A percentile compares a stretch with the other conserved stretches of the same genome.
Conservation (phyloP, 2,888 invertebrate species). For the Shargacucullia verbasci region DNA sequence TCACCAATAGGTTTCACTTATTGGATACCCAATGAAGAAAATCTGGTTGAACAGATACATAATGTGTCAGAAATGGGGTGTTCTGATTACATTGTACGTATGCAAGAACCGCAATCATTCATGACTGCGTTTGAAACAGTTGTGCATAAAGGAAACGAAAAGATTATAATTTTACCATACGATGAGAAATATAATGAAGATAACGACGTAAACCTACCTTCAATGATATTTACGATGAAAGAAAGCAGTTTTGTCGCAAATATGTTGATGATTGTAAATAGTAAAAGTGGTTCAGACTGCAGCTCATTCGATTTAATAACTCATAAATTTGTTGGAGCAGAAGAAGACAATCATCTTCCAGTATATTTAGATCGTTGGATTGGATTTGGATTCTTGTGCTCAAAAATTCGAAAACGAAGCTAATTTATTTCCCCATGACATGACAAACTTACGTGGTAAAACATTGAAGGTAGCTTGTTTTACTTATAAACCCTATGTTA, state of each 20-base stretch:
- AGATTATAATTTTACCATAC: slow-evolving; percentile 77
- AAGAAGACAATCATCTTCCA: slow-evolving; percentile 62
- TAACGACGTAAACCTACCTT: slow-evolving; percentile 43
- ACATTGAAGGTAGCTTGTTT: slow-evolving; percentile 87
- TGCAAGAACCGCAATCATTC: slow-evolving; percentile 73
- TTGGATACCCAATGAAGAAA: slow-evolving; percentile 61
- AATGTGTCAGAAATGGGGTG: slow-evolving; percentile 82
- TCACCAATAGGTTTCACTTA: slow-evolving; percentile 62
- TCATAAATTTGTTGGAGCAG: slow-evolving; percentile 79
- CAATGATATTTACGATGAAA: slow-evolving; percentile 69
- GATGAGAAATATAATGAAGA: slow-evolving; percentile 41
- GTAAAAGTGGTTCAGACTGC: slow-evolving; percentile 54
- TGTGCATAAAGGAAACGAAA: slow-evolving; percentile 74
- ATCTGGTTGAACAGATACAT: slow-evolving; percentile 65
- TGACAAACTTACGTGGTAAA: slow-evolving; percentile 82
- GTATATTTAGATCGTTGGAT: slow-evolving; percentile 80
- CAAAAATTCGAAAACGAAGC: slow-evolving; percentile 67
- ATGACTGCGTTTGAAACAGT: slow-evolving; percentile 78
- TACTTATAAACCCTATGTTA: slow-evolving; percentile 90
- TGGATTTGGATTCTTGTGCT: slow-evolving; percentile 76
- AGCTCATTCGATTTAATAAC: slow-evolving; percentile 74
- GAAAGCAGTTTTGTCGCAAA: slow-evolving; percentile 75
- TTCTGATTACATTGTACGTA: slow-evolving; percentile 81
- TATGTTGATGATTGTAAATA: slow-evolving; percentile 67
- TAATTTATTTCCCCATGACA: slow-evolving; percentile 84